Percentiles rank a stretch among this genome's conserved stretches.
Conservation (phyloP, 1,140 invertebrate species). For the Pygmarrhopalites habei region DNA sequence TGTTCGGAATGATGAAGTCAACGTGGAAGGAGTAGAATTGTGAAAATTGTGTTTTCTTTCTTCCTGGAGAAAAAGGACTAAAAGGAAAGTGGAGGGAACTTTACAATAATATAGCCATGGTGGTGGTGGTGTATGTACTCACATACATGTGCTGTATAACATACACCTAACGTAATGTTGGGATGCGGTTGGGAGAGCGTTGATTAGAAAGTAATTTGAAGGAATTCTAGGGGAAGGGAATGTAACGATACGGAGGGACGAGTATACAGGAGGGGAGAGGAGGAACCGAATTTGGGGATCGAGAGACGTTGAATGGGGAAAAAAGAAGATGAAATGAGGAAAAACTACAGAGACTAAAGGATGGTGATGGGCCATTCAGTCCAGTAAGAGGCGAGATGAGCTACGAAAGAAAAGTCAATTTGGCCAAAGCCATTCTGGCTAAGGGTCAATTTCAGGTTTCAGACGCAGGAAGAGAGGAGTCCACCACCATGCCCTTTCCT, state of each 20-base stretch:
- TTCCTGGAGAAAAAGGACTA: too few species aligned
- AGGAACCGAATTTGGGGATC: not conserved
- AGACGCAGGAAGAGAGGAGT: not conserved
- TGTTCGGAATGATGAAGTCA: too few species aligned
- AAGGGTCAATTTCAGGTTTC: conserved; percentile 32
- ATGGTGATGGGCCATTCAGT: conserved; percentile 9
- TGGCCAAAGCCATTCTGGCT: conserved; percentile 24
- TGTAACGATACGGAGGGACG: not conserved
- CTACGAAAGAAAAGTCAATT: conserved; percentile 31
- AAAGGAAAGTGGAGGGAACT: too few species aligned
- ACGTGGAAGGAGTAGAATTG: too few species aligned
- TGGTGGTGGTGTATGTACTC: too few species aligned
- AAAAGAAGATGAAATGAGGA: conserved; percentile 3
- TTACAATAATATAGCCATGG: too few species aligned
- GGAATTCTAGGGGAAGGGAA: conserved; percentile 3
- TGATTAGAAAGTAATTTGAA: conserved; percentile 23
- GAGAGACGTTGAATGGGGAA: not conserved
- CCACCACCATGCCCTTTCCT: not conserved
- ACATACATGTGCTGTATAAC: too few species aligned
- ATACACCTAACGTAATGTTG: too few species aligned
- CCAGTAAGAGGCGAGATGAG: conserved; percentile 18
- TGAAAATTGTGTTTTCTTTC: too few species aligned
- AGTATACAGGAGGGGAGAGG: not conserved
- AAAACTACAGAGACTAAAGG: not conserved
- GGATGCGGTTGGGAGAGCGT: conserved; percentile 8